Percentiles rank a stretch among this genome's conserved stretches.
Evolutionary conservation across 2,797 vertebrate species (phyloP).

Genomic region (Mormyrops attenuatus): DNA sequence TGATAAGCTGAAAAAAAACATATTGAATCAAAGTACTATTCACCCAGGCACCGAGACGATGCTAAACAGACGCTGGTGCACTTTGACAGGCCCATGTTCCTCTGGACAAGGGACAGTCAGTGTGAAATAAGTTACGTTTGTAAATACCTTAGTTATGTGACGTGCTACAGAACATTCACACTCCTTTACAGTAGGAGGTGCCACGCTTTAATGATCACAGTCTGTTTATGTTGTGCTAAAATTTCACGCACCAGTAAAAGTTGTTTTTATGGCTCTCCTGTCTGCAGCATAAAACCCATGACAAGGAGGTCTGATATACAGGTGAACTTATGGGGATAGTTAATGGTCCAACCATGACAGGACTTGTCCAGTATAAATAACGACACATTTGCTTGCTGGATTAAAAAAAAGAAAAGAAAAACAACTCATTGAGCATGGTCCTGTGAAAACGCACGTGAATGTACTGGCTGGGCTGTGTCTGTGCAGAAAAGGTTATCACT

Average conservation of each 20-base stretch:
- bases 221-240: not conserved
- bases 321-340: too few relatives aligned
- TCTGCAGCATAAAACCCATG: too few relatives aligned
- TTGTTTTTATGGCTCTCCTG: not conserved
- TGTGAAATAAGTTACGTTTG: not conserved
- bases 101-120: not conserved
- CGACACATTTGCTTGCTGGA: too few relatives aligned
- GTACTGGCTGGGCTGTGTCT: too few relatives aligned
- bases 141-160: not conserved
- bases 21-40: not conserved
- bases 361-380: too few relatives aligned
- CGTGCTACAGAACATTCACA: not conserved
- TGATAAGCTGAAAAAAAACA: not conserved
- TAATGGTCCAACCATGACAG: too few relatives aligned
- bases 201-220: not conserved
- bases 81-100: not conserved
- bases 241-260: not conserved
- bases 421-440: too few relatives aligned
- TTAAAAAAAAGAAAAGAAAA: too few relatives aligned
- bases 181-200: not conserved
- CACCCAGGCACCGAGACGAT: not conserved
- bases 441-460: too few relatives aligned
- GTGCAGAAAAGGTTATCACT: too few relatives aligned
- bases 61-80: not conserved
- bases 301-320: too few relatives aligned